These are phyloP conservation scores for Lordiphosa andalusiaca DNA, from an alignment of 2,888 invertebrate genomes.

Conservation along the genomic window DNA sequence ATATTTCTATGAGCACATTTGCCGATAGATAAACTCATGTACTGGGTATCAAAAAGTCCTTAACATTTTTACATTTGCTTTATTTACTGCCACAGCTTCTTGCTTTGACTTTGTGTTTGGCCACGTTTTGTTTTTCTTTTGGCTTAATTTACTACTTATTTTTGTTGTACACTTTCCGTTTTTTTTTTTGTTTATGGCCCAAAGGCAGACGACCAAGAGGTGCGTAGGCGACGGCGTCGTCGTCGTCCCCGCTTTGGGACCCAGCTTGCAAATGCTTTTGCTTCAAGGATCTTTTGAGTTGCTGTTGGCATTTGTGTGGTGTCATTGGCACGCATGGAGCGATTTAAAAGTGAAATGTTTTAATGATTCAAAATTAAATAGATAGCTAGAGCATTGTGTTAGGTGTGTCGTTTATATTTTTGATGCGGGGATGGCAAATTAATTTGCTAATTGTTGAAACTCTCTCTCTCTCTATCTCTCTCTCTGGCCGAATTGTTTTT, in stretches of 20 bases:
- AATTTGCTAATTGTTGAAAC: not conserved
- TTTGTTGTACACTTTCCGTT: conserved; percentile 10
- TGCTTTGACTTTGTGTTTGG: conserved; percentile 4
- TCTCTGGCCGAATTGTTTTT: not conserved
- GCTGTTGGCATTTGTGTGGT: conserved; percentile 53
- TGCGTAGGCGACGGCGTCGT: conserved; percentile 48
- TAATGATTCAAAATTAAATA: conserved; percentile 44
- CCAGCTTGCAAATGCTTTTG: conserved; percentile 46
- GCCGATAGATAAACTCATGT: not conserved
- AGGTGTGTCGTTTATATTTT: not conserved
- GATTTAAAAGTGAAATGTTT: conserved; percentile 55
- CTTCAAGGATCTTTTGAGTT: conserved; percentile 56
- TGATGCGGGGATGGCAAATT: not conserved
- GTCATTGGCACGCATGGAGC: conserved; percentile 61
- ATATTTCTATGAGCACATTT: no score
- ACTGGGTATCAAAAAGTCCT: conserved; percentile 12
- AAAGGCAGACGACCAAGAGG: conserved; percentile 41
- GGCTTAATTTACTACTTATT: conserved; percentile 13
- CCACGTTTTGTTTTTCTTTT: conserved; percentile 11
- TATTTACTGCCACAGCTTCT: not conserved
- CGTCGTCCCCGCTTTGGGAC: conserved; percentile 45
- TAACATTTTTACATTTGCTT: not conserved
- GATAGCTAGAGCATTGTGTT: conserved; percentile 1
- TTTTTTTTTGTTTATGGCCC: conserved; percentile 56
- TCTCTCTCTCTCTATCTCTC: not conserved